A percentile compares a stretch with the other conserved stretches of the same genome.
Evolutionary conservation across 2,888 invertebrate genomes (phyloP).

Genomic region (Tuta absoluta): DNA sequence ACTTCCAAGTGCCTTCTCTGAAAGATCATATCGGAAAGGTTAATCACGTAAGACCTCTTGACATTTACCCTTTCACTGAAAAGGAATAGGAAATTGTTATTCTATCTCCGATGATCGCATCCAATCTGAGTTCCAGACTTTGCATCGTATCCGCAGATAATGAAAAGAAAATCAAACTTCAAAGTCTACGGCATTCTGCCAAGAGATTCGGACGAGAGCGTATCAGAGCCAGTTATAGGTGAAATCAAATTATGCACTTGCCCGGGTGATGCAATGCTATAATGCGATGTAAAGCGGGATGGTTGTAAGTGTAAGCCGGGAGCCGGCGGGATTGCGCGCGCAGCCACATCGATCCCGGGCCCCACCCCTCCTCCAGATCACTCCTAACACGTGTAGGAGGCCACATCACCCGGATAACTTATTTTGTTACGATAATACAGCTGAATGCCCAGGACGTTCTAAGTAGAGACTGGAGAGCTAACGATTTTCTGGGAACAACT

Average conservation of each 20-base stretch:
- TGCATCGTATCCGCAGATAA: neutral
- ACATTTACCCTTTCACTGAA: neutral
- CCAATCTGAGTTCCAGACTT: neutral
- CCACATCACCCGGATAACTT: constrained; percentile 51
- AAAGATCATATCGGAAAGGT: neutral
- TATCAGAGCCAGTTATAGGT: neutral
- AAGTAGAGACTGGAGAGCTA: constrained; percentile 1
- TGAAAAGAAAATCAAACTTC: neutral
- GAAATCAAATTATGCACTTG: constrained; percentile 10
- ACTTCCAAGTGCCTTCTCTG: neutral
- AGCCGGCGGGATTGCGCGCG: constrained; percentile 59
- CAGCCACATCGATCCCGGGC: constrained; percentile 68
- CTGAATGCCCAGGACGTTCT: neutral
- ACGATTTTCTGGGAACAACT: neutral
- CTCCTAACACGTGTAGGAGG: constrained; percentile 54
- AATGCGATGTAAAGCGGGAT: neutral
- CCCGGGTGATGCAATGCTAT: constrained; percentile 20
- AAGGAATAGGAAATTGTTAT: neutral
- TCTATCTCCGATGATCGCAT: neutral
- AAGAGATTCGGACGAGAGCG: neutral
- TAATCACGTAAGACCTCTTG: neutral
- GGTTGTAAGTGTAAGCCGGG: constrained; percentile 32
- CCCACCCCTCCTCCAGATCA: constrained; percentile 38
- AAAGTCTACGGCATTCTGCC: constrained; percentile 10
- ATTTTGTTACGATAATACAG: constrained; percentile 21